phyloP scores from a whole-genome alignment of 2,888 invertebrate species.

The Nomada goodeniana region DNA sequence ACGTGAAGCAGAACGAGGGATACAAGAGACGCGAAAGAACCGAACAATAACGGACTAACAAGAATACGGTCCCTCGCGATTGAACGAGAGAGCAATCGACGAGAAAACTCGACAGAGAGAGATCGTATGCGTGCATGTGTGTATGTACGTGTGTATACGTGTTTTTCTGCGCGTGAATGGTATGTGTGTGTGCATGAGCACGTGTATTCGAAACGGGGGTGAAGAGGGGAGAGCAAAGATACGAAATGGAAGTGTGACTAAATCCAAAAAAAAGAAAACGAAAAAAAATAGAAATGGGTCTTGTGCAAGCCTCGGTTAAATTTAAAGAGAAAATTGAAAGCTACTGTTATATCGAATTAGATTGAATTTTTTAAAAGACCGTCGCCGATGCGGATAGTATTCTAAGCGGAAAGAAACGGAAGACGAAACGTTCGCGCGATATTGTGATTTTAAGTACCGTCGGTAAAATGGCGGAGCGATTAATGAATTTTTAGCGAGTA shows the following conservation, averaged over 20 bases:
- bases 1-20: conserved; percentile 37
- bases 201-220: conserved; percentile 2
- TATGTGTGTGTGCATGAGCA: neutral
- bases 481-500: conserved; percentile 56
- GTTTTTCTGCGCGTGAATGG: neutral
- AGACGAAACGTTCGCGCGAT: neutral
- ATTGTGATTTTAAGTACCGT: conserved; percentile 6
- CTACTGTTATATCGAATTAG: conserved; percentile 78
- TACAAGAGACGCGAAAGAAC: conserved; percentile 23
- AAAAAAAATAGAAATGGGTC: conserved; percentile 72
- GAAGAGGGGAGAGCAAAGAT: conserved; percentile 11
- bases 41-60: conserved; percentile 54
- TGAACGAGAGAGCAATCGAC: conserved; percentile 40
- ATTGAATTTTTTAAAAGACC: conserved; percentile 71
- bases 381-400: neutral
- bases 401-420: neutral
- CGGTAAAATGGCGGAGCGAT: neutral
- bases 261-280: conserved; percentile 64
- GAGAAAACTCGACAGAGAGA: conserved; percentile 15
- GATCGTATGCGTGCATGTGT: conserved; percentile 9
- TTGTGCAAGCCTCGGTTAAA: conserved; percentile 81
- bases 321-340: conserved; percentile 53
- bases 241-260: conserved; percentile 65
- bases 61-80: conserved; percentile 41
- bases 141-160: neutral